A percentile compares a stretch with the other conserved stretches of the same genome.
Evolutionary conservation across 2,797 vertebrate species (phyloP).

Genomic region (Artibeus jamaicensis): DNA sequence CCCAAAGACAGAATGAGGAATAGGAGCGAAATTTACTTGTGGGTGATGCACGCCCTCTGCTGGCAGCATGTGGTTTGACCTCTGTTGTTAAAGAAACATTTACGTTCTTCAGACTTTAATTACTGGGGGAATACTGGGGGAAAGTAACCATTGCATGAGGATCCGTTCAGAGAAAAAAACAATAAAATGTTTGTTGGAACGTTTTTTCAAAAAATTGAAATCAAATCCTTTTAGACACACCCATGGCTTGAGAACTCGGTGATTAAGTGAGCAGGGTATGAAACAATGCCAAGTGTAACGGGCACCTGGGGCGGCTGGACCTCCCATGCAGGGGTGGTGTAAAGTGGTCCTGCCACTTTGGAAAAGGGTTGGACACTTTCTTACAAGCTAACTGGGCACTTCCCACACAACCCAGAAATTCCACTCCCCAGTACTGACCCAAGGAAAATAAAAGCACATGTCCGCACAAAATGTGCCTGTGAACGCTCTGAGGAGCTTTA

Average conservation of each 20-base stretch:
- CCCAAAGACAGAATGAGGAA: not conserved
- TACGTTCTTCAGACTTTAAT: not conserved
- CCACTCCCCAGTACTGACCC: not conserved
- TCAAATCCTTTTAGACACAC: not conserved
- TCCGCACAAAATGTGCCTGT: not conserved
- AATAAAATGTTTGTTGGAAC: not conserved
- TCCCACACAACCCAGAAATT: not conserved
- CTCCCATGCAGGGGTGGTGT: rapidly evolving
- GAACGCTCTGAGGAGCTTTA: not conserved
- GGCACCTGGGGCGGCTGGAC: not conserved
- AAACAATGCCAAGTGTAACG: not conserved
- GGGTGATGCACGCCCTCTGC: constrained; percentile 79
- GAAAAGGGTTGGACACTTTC: not conserved
- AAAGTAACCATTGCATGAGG: not conserved
- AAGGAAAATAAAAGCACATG: not conserved
- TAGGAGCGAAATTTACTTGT: constrained; percentile 40
- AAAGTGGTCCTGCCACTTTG: not conserved
- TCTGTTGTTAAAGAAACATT: not conserved
- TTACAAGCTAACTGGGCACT: not conserved
- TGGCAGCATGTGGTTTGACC: constrained; percentile 62
- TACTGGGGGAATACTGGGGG: not conserved
- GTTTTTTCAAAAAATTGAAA: not conserved
- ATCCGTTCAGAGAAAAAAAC: not conserved
- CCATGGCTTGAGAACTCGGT: not conserved
- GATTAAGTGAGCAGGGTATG: not conserved